Evolutionary conservation across 2,113 vertebrate genomes (phyloP), one percentile per base, ranked within the genome.

Genomic region (Carassius auratus): DNA sequence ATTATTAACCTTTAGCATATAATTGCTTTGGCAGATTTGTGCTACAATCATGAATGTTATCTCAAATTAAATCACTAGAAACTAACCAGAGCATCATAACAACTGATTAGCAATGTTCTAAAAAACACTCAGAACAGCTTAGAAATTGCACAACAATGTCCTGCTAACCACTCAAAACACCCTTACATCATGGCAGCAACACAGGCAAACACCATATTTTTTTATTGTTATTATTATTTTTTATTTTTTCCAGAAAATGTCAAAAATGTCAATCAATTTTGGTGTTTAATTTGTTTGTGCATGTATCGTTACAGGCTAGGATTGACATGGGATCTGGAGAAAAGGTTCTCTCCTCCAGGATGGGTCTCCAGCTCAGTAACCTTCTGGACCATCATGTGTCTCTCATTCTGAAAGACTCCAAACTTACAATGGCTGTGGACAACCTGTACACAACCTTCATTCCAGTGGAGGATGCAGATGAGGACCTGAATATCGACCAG

Each of bases 241-340:
- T 30, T 30, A 1, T 30, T 30, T 30, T 30, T 30, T 30, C 2
- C 30, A 30, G 30, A 30, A 30, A 30, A 30, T 30, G 30, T 30
- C 1, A 30, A 30, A n/a, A n/a, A n/a, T n/a, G n/a, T n/a, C n/a
- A n/a, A n/a, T 30, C 30, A 30, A 30, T 33, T 61, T 23, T 62
- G 17, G 33, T n/a, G 4, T 36, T 38, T 69, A 36, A 7, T 52
- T 36, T 30, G 26, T 83, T 71, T 82, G 3, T 1, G 6, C 88
- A 82, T 87, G 19, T 55, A 17, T 82, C 83, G 87, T 85, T 69
- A 12, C 88, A 99, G 98, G 95, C 94, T 62, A 95, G 92, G 83
- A 93, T 99, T 75, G 92, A 93, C 73, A 38, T 96, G 86, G 96
- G 95, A 19, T 92, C 89, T 0, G 95, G 95, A 33, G 95, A 97